phyloP scores from a whole-genome alignment of 2,888 invertebrate genomes.

The Megamerina dolium region DNA sequence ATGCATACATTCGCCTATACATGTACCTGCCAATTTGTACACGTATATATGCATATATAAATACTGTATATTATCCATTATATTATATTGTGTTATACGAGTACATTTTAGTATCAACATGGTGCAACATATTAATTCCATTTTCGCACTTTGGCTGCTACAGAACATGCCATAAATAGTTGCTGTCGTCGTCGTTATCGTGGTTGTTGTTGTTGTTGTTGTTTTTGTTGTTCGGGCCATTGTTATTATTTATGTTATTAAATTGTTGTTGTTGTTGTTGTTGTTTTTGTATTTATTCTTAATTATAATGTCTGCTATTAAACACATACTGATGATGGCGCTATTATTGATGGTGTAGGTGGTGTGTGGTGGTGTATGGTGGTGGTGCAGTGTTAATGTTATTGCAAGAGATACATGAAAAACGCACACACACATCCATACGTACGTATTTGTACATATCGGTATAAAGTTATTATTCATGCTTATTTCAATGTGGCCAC shows the following conservation, averaged over 20 bases:
- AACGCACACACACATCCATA: too few relatives aligned
- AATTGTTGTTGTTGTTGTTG: constrained; percentile 21
- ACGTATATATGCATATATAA: too few relatives aligned
- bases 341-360: constrained; percentile 4
- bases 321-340: constrained; percentile 11
- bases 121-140: constrained; percentile 45
- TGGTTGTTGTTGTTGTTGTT: constrained; percentile 21
- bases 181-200: constrained; percentile 24
- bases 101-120: too few relatives aligned
- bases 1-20: too few relatives aligned
- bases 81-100: too few relatives aligned
- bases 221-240: constrained; percentile 16
- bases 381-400: too few relatives aligned
- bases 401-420: too few relatives aligned
- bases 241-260: constrained; percentile 6
- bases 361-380: too few relatives aligned
- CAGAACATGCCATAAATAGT: constrained; percentile 41
- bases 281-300: constrained; percentile 24
- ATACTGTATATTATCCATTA: too few relatives aligned
- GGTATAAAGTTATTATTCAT: too few relatives aligned
- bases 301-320: constrained; percentile 25
- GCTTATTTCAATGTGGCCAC: constrained; percentile 13
- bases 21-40: too few relatives aligned
- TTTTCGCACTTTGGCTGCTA: constrained; percentile 38
- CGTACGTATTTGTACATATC: not conserved